Evolutionary conservation across 1,140 invertebrate species (phyloP).

Genomic region (Caenorhabditis brenneri): DNA sequence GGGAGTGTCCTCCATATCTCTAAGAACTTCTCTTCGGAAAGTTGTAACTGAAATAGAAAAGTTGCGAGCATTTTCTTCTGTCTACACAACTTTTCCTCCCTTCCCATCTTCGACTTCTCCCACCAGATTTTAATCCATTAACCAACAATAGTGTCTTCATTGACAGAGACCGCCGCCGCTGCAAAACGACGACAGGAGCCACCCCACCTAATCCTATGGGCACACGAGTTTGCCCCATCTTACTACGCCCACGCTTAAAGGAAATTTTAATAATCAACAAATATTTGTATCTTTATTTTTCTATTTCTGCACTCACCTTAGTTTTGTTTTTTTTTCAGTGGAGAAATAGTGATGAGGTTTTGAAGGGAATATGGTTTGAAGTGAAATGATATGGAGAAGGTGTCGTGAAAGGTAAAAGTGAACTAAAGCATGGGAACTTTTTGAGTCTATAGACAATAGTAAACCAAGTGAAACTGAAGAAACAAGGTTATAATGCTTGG

Average conservation of each 20-base stretch:
- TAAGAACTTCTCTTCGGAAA: too few relatives aligned
- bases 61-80: not conserved
- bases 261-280: constrained; percentile 27
- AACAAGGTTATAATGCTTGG: too few relatives aligned
- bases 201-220: constrained; percentile 26
- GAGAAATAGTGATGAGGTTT: too few relatives aligned
- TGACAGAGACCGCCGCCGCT: not conserved
- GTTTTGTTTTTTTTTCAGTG: too few relatives aligned
- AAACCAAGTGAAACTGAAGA: too few relatives aligned
- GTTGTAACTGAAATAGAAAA: not conserved
- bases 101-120: not conserved
- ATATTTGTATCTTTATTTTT: constrained; percentile 5
- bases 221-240: not conserved
- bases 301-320: not conserved
- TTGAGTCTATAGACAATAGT: too few relatives aligned
- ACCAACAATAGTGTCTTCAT: constrained; percentile 36
- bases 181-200: constrained; percentile 35
- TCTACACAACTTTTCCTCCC: not conserved
- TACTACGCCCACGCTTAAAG: constrained; percentile 7
- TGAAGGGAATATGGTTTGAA: too few relatives aligned
- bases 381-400: too few relatives aligned
- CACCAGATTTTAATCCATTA: constrained; percentile 38
- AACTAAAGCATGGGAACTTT: too few relatives aligned
- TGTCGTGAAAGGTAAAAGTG: too few relatives aligned
- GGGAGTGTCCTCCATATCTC: too few relatives aligned